A percentile compares a stretch with the other conserved stretches of the same genome.
phyloP scores from a whole-genome alignment of 37 sponge, comb jelly and placozoan genomes.

The Ianthella basta region DNA sequence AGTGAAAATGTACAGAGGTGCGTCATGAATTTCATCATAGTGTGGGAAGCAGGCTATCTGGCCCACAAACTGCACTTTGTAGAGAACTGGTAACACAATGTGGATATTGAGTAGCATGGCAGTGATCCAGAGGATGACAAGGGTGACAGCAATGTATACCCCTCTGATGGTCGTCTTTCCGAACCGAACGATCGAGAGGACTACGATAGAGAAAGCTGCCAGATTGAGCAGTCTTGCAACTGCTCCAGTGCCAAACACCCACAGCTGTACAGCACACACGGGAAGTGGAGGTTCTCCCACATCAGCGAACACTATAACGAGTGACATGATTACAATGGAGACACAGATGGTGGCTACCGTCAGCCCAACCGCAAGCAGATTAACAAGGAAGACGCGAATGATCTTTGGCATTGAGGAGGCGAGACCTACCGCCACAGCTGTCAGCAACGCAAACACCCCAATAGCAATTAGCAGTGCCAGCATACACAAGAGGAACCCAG shows the following conservation, averaged over 20 bases:
- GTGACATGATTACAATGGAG: neutral
- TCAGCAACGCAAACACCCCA: neutral
- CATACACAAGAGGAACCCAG: no score
- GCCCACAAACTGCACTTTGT: conserved; percentile 5
- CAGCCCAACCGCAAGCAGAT: neutral
- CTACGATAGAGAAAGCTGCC: neutral
- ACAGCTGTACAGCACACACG: neutral
- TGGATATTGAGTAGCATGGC: neutral
- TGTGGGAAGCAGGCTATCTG: neutral
- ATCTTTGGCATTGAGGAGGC: no score
- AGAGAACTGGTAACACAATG: neutral
- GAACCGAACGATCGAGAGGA: neutral
- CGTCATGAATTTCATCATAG: neutral
- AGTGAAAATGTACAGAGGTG: neutral
- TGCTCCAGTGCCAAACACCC: neutral
- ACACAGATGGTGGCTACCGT: neutral
- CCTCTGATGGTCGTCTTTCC: neutral
- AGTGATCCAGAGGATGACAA: neutral
- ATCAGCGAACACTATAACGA: neutral
- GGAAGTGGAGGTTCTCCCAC: neutral
- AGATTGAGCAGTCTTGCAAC: neutral
- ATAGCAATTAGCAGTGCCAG: no score
- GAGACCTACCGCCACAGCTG: neutral
- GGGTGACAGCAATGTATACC: neutral
- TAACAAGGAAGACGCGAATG: neutral